Evolutionary conservation across 2,888 invertebrate species (phyloP).

Genomic region (Acanthosoma haemorrhoidale): DNA sequence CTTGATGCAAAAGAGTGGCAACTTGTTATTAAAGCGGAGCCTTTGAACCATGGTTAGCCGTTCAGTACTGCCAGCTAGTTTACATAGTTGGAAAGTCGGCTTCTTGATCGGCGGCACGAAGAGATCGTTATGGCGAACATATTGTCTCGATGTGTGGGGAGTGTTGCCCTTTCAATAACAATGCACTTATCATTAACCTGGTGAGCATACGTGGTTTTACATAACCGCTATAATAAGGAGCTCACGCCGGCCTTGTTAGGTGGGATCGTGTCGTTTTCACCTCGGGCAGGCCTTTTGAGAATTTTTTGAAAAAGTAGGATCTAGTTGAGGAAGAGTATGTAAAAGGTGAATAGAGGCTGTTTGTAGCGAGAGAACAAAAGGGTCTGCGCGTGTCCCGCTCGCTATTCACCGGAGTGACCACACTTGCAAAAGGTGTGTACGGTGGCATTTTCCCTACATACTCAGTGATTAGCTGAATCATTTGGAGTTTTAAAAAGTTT

Average conservation of each 20-base stretch:
- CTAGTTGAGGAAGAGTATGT: not conserved
- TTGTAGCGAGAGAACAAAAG: not conserved
- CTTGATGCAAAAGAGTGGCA: no score
- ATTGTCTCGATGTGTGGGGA: not conserved
- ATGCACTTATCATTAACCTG: not conserved
- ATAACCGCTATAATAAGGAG: not conserved
- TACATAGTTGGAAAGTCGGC: no score
- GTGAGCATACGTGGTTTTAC: not conserved
- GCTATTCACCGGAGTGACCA: no score
- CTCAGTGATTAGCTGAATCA: no score
- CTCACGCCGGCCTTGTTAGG: not conserved
- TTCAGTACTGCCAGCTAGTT: no score
- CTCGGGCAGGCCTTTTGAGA: not conserved
- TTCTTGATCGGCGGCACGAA: no score
- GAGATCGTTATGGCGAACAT: no score
- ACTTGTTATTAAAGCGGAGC: no score
- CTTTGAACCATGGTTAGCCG: no score
- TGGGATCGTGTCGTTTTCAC: not conserved
- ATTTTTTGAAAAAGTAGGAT: conserved; percentile 1
- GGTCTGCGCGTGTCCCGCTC: not conserved
- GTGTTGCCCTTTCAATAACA: not conserved
- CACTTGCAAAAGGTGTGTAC: no score
- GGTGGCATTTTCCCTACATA: no score
- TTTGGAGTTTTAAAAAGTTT: no score
- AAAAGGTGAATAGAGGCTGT: conserved; percentile 4